Evolutionary conservation across 2,888 invertebrate genomes (phyloP).

Genomic region (Acronicta aceris): DNA sequence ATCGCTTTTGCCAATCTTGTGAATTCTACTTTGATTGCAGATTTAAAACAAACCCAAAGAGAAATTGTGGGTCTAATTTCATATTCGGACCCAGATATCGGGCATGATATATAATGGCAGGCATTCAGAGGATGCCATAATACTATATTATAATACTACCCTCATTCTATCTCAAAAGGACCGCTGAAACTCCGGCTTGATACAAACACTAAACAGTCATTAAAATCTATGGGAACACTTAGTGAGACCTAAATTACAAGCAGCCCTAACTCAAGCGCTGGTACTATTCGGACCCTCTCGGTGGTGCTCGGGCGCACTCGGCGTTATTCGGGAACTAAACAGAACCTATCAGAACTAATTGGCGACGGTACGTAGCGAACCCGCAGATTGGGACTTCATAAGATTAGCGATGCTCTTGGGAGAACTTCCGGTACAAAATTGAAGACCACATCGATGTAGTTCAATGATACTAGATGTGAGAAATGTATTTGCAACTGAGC

Average conservation of each 20-base stretch:
- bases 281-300: constrained; percentile 43
- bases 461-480: constrained; percentile 13
- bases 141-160: constrained; percentile 35
- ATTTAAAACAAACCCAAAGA: constrained; percentile 23
- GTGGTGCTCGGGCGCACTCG: constrained; percentile 52
- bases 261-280: constrained; percentile 47
- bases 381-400: constrained; percentile 71
- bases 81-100: constrained; percentile 36
- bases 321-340: constrained; percentile 62
- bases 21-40: constrained; percentile 10
- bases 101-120: constrained; percentile 41
- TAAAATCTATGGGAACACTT: constrained; percentile 41
- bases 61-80: constrained; percentile 27
- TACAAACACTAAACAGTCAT: constrained; percentile 48
- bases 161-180: constrained; percentile 31
- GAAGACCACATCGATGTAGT: constrained; percentile 40
- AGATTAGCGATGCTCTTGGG: constrained; percentile 66
- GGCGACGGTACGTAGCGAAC: constrained; percentile 68
- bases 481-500: neutral
- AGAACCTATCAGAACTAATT: constrained; percentile 77
- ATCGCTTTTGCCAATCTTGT: constrained; percentile 14
- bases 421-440: constrained; percentile 41
- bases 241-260: constrained; percentile 37
- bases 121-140: constrained; percentile 32
- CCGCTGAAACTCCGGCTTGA: constrained; percentile 19